Conservation (phyloP, 2,888 invertebrate genomes). For the Amphipyra berbera region DNA sequence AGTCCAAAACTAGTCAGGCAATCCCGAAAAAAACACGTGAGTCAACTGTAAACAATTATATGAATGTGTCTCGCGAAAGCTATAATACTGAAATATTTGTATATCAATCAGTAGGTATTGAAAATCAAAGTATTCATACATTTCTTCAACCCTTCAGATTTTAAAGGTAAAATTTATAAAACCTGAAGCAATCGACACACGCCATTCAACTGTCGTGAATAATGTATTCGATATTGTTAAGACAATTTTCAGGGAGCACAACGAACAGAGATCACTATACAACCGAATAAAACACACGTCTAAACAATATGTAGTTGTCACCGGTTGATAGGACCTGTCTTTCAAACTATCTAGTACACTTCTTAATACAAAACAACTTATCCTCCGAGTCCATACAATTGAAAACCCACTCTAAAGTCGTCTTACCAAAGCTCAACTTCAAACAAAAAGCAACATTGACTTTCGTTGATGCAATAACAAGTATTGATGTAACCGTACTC, state of each 20-base stretch:
- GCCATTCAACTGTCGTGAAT: slow-evolving; percentile 66
- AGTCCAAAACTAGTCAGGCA: no score
- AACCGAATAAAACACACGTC: slow-evolving; percentile 83
- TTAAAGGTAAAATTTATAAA: slow-evolving; percentile 43
- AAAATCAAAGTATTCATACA: background rate
- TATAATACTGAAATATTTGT: no score
- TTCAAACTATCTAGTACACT: slow-evolving; percentile 81
- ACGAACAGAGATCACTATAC: slow-evolving; percentile 80
- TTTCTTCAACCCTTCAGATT: background rate
- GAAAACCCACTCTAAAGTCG: slow-evolving; percentile 26
- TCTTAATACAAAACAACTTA: slow-evolving; percentile 23
- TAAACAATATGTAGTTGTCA: slow-evolving; percentile 88
- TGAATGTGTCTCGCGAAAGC: no score
- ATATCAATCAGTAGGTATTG: no score
- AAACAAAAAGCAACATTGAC: background rate
- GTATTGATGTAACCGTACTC: slow-evolving; percentile 50
- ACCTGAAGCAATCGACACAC: slow-evolving; percentile 54
- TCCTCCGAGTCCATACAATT: background rate
- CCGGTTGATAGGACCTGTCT: slow-evolving; percentile 87
- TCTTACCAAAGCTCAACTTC: background rate
- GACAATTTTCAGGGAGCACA: slow-evolving; percentile 77
- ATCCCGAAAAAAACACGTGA: no score
- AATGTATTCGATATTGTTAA: slow-evolving; percentile 75
- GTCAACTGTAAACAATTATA: no score
- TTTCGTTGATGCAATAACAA: slow-evolving; percentile 50